Percentiles rank a stretch among this genome's conserved stretches.
Evolutionary conservation across 1,140 invertebrate genomes (phyloP).

Genomic region (Hetaerina americana): DNA sequence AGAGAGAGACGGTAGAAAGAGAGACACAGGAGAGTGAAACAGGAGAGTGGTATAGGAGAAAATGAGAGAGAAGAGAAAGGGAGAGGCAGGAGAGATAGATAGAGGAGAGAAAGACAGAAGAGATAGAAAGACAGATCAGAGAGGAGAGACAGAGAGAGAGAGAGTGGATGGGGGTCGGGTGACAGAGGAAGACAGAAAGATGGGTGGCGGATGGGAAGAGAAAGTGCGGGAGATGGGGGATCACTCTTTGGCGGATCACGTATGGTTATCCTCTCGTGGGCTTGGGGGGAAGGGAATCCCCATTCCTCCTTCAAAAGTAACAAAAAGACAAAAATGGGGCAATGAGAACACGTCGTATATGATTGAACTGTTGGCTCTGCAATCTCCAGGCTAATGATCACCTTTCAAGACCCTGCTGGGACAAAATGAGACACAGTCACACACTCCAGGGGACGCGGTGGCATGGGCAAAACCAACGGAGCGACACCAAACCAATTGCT

Average conservation of each 20-base stretch:
- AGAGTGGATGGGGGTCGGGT: constrained; percentile 5
- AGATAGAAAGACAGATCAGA: constrained; percentile 10
- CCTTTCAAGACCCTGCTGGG: background rate
- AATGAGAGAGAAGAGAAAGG: no score
- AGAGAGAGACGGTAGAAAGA: no score
- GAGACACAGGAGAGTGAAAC: no score
- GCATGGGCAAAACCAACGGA: background rate
- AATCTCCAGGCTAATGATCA: background rate
- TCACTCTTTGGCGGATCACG: background rate
- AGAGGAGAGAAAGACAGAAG: constrained; percentile 15
- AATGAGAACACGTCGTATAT: background rate
- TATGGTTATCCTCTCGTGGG: background rate
- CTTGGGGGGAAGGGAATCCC: background rate
- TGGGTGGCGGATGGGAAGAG: background rate
- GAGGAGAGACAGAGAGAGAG: constrained; percentile 7
- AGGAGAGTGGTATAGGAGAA: no score
- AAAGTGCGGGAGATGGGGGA: background rate
- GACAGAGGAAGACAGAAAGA: background rate
- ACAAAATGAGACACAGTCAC: background rate
- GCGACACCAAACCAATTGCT: background rate
- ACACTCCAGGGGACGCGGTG: no score
- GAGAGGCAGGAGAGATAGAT: no score
- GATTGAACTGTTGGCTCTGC: background rate
- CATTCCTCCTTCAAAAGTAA: background rate
- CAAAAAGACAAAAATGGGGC: background rate